A percentile compares a stretch with the other conserved stretches of the same genome.
Conservation (phyloP, 2,797 vertebrate species). For the Bradypodion pumilum region DNA sequence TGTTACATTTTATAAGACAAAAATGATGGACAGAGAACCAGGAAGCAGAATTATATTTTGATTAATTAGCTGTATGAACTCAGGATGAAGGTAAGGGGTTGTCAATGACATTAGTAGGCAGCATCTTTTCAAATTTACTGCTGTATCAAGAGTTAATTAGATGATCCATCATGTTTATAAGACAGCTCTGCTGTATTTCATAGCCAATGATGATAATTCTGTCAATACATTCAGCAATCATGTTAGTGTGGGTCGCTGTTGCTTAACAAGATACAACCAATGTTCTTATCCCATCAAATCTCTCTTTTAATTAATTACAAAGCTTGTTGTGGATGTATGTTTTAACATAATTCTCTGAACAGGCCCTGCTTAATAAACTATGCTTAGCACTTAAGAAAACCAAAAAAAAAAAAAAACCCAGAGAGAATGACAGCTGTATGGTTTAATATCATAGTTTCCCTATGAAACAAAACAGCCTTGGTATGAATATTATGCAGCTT, state of each 20-base stretch:
- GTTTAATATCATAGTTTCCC: conserved; percentile 30
- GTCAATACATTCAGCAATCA: conserved; percentile 45
- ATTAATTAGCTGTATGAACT: conserved; percentile 79
- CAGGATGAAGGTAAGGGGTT: conserved; percentile 77
- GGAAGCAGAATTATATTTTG: conserved; percentile 80
- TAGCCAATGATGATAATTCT: conserved; percentile 67
- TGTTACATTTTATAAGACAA: conserved; percentile 67
- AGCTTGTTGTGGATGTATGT: conserved; percentile 16
- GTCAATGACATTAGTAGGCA: conserved; percentile 72
- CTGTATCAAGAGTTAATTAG: conserved; percentile 81
- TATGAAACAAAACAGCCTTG: conserved; percentile 42
- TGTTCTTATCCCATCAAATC: conserved; percentile 48
- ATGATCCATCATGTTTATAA: conserved; percentile 77
- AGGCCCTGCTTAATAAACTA: background rate
- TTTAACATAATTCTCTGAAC: conserved; percentile 17
- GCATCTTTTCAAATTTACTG: conserved; percentile 69
- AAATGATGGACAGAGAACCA: conserved; percentile 65
- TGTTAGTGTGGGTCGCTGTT: conserved; percentile 12
- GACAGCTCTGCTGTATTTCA: conserved; percentile 73
- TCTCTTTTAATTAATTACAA: conserved; percentile 42
- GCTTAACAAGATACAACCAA: conserved; percentile 41
- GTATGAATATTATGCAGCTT: conserved; percentile 45
- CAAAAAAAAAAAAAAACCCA: no score
- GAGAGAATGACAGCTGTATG: conserved; percentile 23
- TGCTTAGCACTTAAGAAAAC: background rate